Base-by-base conservation (phyloP, 1,140 invertebrate genomes). In the Drosophila novamexicana region DNA sequence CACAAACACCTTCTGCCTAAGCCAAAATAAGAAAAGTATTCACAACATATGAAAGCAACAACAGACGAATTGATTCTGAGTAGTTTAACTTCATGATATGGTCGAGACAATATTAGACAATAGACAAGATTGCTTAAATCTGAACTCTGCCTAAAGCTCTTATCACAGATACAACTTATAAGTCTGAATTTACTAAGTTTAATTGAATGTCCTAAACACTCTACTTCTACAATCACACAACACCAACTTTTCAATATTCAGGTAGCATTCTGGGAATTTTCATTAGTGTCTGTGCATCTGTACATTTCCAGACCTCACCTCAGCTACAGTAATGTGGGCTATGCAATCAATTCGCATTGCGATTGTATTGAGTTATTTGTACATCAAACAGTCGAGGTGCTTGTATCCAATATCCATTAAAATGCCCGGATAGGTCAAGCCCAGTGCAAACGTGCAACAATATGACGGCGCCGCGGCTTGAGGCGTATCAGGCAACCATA, bases 331-430 rank as follows among this genome's bases (percentile, higher is more conserved):
- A 44, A 61, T 61, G 68, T 32, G 32, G 54, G 12, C 40, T 53
- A 47, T 52, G 52, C 70, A 77, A 79, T 76, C 67, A 71, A 67
- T 79, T 70, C 61, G 39, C 58, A 59, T 45, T 58, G 32, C 16
- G 37, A 63, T 40, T 66, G 47, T 66, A 54, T 34, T 62, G 64
- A 59, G 40, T 50, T 53, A 72, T 72, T 67, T 53, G 14, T 45
- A 50, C 50, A 40, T 37, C 34, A 49, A 56, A 56, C 14, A 8
- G 65, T 62, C 52, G 42, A 75, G 57, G 29, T 53, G 42, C 61
- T 29, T 44, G 18, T 49, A 39, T 18, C 22, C 75, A 37, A 18
- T 61, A 49, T 49, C 45, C 61, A 50, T 7, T 42, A 8, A 12
- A 66, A 45, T 58, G 45, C 37, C 34, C 39, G 29, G 40, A 49